These are phyloP conservation scores for Crypturellus undulatus DNA, from an alignment of 2,113 vertebrate genomes.

Conservation along the genomic window DNA sequence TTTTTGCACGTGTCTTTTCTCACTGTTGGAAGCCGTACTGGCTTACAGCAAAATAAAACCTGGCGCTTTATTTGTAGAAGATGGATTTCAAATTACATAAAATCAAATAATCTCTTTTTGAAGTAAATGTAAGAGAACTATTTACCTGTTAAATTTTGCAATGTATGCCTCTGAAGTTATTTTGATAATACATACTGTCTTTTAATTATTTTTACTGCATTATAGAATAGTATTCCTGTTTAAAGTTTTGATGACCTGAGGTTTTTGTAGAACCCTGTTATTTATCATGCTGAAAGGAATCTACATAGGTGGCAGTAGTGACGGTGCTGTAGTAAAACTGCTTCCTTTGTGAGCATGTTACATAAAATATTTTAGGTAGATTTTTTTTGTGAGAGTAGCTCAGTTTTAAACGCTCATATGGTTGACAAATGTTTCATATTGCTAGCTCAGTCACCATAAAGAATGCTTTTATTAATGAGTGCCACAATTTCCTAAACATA, in stretches of 20 bases:
- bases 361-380: background rate
- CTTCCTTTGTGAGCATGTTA: background rate
- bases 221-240: background rate
- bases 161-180: background rate
- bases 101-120: background rate
- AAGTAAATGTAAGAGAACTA: background rate
- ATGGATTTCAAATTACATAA: background rate
- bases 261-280: background rate
- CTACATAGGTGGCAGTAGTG: background rate
- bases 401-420: background rate
- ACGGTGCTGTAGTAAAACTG: background rate
- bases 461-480: background rate
- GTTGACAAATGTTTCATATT: background rate
- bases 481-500: background rate
- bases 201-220: background rate
- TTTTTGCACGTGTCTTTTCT: background rate
- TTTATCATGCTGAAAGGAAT: background rate
- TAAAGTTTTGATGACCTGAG: background rate
- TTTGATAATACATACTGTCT: background rate
- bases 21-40: accelerated
- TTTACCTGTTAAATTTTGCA: background rate
- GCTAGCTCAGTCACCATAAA: background rate
- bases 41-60: background rate
- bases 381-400: background rate
- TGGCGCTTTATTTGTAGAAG: background rate